These are phyloP conservation scores for Orientallactaga bullata DNA, from an alignment of 2,113 vertebrate species.

Conservation along the genomic window DNA sequence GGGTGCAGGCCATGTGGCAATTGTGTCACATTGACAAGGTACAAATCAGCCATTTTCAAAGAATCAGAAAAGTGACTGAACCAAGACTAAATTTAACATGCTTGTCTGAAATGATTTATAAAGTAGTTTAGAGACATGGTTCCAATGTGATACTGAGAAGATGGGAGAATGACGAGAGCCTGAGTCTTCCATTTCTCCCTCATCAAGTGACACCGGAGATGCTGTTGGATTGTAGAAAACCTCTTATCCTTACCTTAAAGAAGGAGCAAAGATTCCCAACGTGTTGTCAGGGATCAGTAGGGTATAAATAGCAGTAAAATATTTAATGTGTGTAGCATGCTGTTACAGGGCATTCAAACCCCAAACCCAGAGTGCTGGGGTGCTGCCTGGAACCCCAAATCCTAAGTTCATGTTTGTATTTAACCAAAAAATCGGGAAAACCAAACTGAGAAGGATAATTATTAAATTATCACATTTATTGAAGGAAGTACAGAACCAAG, in stretches of 20 bases:
- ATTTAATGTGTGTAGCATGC: not conserved
- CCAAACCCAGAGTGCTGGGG: no score
- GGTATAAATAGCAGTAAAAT: not conserved
- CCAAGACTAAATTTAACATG: not conserved
- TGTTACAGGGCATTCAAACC: no score
- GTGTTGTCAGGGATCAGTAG: not conserved
- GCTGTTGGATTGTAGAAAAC: not conserved
- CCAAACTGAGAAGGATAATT: no score
- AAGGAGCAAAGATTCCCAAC: not conserved
- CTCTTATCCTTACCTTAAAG: not conserved
- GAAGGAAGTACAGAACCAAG: no score
- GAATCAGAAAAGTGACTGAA: not conserved
- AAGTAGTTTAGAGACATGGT: not conserved
- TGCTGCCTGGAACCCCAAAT: no score
- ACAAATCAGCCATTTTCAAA: slow-evolving; percentile 17
- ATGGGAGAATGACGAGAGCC: not conserved
- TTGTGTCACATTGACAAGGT: not conserved
- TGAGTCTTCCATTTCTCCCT: not conserved
- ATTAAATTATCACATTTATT: no score
- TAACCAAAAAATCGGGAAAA: no score
- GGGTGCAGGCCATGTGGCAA: not conserved
- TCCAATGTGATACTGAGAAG: not conserved
- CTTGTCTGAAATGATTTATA: not conserved
- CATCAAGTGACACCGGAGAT: not conserved
- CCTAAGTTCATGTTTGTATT: no score